Evolutionary conservation across 2,888 invertebrate species (phyloP).

Genomic region (Caenorhabditis sp.): DNA sequence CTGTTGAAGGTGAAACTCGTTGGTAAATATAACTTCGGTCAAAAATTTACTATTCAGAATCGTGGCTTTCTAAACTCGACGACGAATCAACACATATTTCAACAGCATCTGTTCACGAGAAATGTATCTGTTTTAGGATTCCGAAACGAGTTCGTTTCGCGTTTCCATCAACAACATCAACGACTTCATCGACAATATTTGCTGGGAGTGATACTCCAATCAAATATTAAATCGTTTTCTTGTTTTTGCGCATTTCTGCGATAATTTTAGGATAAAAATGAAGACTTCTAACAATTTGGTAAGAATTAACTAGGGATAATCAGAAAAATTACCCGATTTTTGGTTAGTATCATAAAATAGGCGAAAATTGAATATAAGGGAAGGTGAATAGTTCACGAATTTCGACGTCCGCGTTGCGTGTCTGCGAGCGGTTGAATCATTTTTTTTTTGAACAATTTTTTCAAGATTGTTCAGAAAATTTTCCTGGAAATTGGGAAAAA

Average conservation of each 20-base stretch:
- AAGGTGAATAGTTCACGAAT: too few species aligned
- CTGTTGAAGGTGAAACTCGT: not conserved
- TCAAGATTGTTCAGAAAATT: too few species aligned
- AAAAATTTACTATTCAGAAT: not conserved
- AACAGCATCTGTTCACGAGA: not conserved
- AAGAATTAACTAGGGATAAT: too few species aligned
- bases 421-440: too few species aligned
- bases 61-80: not conserved
- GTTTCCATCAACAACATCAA: slow-evolving; percentile 11
- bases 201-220: not conserved
- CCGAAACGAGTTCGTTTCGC: slow-evolving; percentile 31
- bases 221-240: not conserved
- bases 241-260: not conserved
- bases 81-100: not conserved
- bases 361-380: too few species aligned
- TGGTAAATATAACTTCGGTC: not conserved
- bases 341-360: too few species aligned
- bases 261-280: not conserved
- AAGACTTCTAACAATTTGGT: too few species aligned
- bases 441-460: too few species aligned
- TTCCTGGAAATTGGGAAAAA: too few species aligned
- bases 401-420: too few species aligned
- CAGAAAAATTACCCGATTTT: too few species aligned
- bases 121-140: slow-evolving; percentile 17
- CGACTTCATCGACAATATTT: not conserved